Base-by-base conservation (phyloP, 92 coral and sea anemone species). In the Siderastrea radians region DNA sequence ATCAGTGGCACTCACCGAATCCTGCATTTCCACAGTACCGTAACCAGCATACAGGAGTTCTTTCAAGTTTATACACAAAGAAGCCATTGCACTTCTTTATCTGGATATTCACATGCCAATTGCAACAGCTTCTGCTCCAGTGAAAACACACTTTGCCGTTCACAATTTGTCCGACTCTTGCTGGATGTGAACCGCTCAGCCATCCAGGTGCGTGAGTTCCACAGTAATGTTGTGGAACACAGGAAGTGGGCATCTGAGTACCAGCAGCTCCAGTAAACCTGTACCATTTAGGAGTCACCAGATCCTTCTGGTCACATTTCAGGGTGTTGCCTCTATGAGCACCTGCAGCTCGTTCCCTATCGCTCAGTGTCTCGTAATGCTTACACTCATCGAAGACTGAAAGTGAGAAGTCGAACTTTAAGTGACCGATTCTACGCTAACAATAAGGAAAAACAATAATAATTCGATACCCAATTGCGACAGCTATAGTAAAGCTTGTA, bases 221-320 rank as follows among this genome's bases (percentile, higher is more conserved):
- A 64, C 97, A 94, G 79, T 77, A 82, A 70, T 86, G 16, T 1
- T 44, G 51, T n/a, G 86, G 86, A 10, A 89, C 92, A 81, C 92
- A 87, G 1, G 85, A 63, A 0, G 94, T 92, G 7, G 98, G 89
- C 83, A 95, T 95, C 64, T 76, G 76, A 6, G 74, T 60, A 0
- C 98, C 98, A 45, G 95, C 95, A 14, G 61, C 72, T 17, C 98
- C 93, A 58, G 62, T 85, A 64, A 95, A 95, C 5, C 98, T 86
- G 80, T 92, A 95, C 98, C 98, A 95, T 52, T 66, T 77, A 1
- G 72, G 79, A 2, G 78, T 66, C 0, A 48, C 76, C 65, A 89
- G 50, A 9, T 76, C 89, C 19, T 15, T 54, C 65, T 67, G 58
- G 80, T 89, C 92, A 57, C 92, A 89, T 45, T 89, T 89, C 1